These are phyloP conservation scores for Dicranocentrus wangi DNA, from an alignment of 2,888 invertebrate genomes.

Conservation along the genomic window DNA sequence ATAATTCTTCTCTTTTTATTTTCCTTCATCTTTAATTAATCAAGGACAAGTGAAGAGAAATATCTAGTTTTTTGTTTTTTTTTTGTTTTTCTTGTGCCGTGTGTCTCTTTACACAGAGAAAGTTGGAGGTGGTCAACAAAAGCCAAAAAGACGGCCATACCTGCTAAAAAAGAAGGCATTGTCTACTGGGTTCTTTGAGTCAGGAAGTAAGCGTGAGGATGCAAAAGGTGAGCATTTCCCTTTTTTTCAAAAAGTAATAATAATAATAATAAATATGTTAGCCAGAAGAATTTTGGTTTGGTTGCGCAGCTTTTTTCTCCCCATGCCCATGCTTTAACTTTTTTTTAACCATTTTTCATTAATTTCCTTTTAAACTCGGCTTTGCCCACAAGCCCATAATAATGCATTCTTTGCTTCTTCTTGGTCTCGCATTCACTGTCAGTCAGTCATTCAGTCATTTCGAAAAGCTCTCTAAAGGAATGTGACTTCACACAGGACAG, in stretches of 20 bases:
- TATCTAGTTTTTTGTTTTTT: slow-evolving; percentile 21
- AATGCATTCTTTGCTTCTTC: too few relatives aligned
- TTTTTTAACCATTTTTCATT: background rate
- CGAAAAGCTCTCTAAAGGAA: slow-evolving; percentile 10
- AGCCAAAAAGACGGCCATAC: slow-evolving; percentile 86
- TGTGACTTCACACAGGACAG: slow-evolving; percentile 24
- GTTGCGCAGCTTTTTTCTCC: background rate
- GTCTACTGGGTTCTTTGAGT: slow-evolving; percentile 90
- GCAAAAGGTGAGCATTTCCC: slow-evolving; percentile 67
- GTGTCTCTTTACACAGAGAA: slow-evolving; percentile 48
- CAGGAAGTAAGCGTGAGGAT: slow-evolving; percentile 73
- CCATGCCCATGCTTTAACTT: too few relatives aligned
- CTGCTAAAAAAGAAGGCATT: slow-evolving; percentile 90
- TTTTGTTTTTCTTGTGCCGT: slow-evolving; percentile 33
- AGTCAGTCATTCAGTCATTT: slow-evolving; percentile 43
- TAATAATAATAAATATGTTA: too few relatives aligned
- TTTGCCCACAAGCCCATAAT: too few relatives aligned
- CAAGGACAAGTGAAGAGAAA: too few relatives aligned
- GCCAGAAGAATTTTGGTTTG: slow-evolving; percentile 10
- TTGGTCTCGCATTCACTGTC: slow-evolving; percentile 1
- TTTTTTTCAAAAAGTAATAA: too few relatives aligned
- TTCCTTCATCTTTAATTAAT: too few relatives aligned
- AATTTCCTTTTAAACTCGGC: too few relatives aligned
- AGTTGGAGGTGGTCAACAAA: slow-evolving; percentile 77
- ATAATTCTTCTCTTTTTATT: too few relatives aligned